These are phyloP conservation scores for Ceyx margarethae DNA, from an alignment of 2,113 vertebrate species.

Conservation along the genomic window DNA sequence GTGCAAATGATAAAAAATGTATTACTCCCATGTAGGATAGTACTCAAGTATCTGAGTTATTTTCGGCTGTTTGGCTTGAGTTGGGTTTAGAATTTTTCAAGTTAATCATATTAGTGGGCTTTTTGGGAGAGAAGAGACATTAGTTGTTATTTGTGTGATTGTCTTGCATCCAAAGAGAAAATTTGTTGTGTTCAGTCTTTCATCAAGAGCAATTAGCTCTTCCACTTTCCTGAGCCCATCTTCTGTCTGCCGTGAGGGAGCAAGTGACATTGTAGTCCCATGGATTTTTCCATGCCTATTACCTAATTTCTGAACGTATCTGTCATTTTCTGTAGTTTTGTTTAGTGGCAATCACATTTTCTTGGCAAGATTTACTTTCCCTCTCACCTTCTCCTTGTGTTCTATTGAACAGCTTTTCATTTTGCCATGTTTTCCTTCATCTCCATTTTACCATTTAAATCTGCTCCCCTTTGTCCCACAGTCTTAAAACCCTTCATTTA, in stretches of 20 bases:
- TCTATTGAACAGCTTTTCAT: not conserved
- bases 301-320: not conserved
- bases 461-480: not conserved
- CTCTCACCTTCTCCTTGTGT: not conserved
- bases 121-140: not conserved
- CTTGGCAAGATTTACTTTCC: not conserved
- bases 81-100: not conserved
- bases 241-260: not conserved
- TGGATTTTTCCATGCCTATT: not conserved
- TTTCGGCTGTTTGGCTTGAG: not conserved
- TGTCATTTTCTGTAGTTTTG: not conserved
- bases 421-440: not conserved
- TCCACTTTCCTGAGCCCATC: fast-evolving
- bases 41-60: not conserved
- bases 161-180: not conserved
- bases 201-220: not conserved
- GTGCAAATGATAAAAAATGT: not conserved
- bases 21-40: not conserved
- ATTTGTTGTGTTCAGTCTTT: not conserved
- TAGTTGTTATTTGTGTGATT: not conserved
- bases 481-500: too few relatives aligned
- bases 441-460: not conserved
- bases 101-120: not conserved
- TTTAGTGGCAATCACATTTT: not conserved
- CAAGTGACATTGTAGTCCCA: not conserved